Base-by-base conservation (phyloP, 2,797 vertebrate genomes). In the Valencia hispanica region DNA sequence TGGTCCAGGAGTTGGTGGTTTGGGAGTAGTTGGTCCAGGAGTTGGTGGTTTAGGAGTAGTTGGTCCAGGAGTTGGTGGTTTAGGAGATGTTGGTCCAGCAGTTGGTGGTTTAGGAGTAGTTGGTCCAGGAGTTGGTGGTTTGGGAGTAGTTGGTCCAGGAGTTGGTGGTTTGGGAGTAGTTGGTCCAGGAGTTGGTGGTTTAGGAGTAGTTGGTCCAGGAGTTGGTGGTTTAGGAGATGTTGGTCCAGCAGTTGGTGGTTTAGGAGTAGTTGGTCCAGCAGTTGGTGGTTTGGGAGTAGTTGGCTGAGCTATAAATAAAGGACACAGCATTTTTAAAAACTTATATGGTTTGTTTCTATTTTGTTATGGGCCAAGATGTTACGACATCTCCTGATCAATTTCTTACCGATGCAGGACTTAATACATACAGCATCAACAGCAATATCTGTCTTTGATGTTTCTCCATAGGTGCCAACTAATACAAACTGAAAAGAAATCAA, bases 351-450 rank as follows among this genome's bases (percentile, higher is more conserved):
- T 0, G 43, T 2, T 0, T 74, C 1, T 11, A 27, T 15, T 8
- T 1, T 59, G 22, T 43, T 27, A 69, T 0, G 34, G 0, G 43
- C 32, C 1, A 3, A 61, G 1, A 34, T 69, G 15, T 32, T 27
- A 12, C n/a, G n/a, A n/a, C n/a, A n/a, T n/a, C 15, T 1, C 59
- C 27, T 68, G 0, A 47, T 73, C 0, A 20, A 25, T 70, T 78
- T 75, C 93, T 93, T 81, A 97, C 96, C 94, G 81, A 73, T 81
- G 84, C 96, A 97, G 59, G 81, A 75, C 79, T 75, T 73, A 17
- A 96, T 84, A 74, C 93, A 95, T 27, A 96, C 92, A 5, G 93
- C 94, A 89, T 97, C 96, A 74, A 97, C 87, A 1, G 96, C 96
- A 79, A 97, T 92, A 14, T 96, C 96, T 8, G 96, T 96, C 82